These are phyloP conservation scores for Cyphomyrmex costatus DNA, from an alignment of 1,140 invertebrate genomes.

Conservation along the genomic window DNA sequence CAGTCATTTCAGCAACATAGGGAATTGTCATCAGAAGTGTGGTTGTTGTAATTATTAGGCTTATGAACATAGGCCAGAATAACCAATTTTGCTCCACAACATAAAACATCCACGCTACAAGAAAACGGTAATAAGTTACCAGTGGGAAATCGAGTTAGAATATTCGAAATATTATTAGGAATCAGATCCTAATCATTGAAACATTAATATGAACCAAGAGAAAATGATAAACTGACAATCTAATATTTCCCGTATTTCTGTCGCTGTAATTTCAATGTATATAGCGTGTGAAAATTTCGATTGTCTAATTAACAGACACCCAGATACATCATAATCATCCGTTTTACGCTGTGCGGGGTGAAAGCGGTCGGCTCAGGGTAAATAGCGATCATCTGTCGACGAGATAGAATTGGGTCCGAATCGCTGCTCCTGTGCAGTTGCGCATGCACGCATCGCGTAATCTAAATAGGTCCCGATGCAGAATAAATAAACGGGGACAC, in stretches of 20 bases:
- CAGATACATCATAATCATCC: slow-evolving; percentile 12
- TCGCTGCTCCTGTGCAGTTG: slow-evolving; percentile 49
- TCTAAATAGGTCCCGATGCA: slow-evolving; percentile 82
- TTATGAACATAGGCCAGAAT: slow-evolving; percentile 89
- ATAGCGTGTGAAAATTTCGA: slow-evolving; percentile 16
- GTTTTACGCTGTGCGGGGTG: slow-evolving; percentile 1
- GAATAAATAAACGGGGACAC: slow-evolving; percentile 84
- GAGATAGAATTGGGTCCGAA: slow-evolving; percentile 36
- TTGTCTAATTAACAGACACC: slow-evolving; percentile 4
- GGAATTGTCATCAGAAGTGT: slow-evolving; percentile 82
- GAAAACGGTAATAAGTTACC: neutral
- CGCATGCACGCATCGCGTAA: slow-evolving; percentile 71
- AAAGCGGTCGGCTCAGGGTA: slow-evolving; percentile 14
- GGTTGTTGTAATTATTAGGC: slow-evolving; percentile 85
- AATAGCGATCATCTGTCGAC: slow-evolving; percentile 64
- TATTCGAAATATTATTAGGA: no score
- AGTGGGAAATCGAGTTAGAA: no score
- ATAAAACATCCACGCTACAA: slow-evolving; percentile 18
- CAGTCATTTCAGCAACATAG: neutral
- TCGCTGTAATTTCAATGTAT: neutral
- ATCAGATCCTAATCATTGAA: no score
- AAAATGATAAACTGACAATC: no score
- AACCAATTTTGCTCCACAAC: slow-evolving; percentile 87
- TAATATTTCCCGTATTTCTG: no score
- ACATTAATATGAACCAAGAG: no score